Base-by-base conservation (phyloP, 2,113 vertebrate genomes). In the Corythoichthys haematopterus region DNA sequence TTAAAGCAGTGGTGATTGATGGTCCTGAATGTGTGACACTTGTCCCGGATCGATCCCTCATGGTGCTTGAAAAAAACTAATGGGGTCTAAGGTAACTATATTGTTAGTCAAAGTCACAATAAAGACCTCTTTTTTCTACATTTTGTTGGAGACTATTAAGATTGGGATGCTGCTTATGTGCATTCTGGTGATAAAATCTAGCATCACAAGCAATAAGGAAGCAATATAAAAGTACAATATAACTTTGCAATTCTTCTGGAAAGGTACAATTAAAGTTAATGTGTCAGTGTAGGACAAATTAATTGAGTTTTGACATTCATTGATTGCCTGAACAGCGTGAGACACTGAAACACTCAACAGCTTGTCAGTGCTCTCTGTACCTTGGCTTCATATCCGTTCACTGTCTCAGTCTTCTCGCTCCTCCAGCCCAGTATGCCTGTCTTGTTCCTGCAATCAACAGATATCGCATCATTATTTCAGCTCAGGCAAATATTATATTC, bases 341-440 rank as follows among this genome's bases (percentile, higher is more conserved):
- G 43, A 20, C 14, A 64, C 16, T 62, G 40, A 43, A 1, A 43
- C 20, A 28, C 20, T 28, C 28, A 14, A 64, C 7, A 9, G 71
- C 2, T 43, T 56, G 40, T 71, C 52, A 48, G 38, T 37, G 52
- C 16, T 40, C 7, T n/a, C 38, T 15, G 36, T 93, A 99, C 97
- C 97, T 99, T 99, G 75, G 97, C 90, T 85, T 99, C 96, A 0
- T 98, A 99, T 67, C 97, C 95, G 0, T 98, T 98, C 88, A 98
- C 95, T 76, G 90, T 88, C 85, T 99, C 96, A 0, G 94, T 96
- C 92, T 96, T 99, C 93, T 99, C 97, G 0, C 95, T 98, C 66
- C 94, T 94, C 97, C 97, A 99, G 82, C 97, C 96, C 85, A 98
- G 91, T 77, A 99, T 96, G 33, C 97, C 97, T 0, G 96, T 95